These are phyloP conservation scores for Diacarnus erythraeanus DNA, from an alignment of 37 sponge, comb jelly and placozoan species.

Conservation along the genomic window DNA sequence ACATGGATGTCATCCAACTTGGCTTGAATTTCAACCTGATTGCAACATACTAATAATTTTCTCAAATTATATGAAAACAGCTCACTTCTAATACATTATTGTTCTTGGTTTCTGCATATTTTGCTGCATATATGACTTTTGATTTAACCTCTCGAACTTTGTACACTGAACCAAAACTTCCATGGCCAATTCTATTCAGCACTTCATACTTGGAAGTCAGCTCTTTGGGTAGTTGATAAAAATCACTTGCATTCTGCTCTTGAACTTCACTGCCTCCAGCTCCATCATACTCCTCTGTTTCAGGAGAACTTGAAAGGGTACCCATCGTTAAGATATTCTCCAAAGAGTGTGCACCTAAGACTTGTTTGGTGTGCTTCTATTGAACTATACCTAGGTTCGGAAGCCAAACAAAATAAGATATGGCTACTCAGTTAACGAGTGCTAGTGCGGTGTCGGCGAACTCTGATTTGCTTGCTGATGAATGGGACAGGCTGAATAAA, in stretches of 20 bases:
- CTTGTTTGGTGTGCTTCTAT: neutral
- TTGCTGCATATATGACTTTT: conserved; percentile 66
- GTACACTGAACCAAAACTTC: conserved; percentile 82
- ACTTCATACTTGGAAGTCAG: conserved; percentile 55
- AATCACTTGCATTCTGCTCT: neutral
- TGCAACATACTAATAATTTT: neutral
- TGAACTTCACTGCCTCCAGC: neutral
- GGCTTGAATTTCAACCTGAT: conserved; percentile 59
- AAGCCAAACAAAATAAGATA: too few species aligned
- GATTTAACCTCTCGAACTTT: conserved; percentile 66
- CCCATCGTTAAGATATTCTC: conserved; percentile 5
- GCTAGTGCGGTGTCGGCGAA: neutral
- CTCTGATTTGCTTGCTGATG: conserved; percentile 29
- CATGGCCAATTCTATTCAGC: conserved; percentile 55
- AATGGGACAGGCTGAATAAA: conserved; percentile 45
- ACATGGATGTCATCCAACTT: conserved; percentile 68
- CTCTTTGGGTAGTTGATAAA: conserved; percentile 20
- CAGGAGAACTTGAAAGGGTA: neutral
- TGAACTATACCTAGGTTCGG: too few species aligned
- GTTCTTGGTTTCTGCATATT: conserved; percentile 36
- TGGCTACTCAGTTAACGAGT: neutral
- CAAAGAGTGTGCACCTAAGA: conserved; percentile 2
- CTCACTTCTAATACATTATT: conserved; percentile 58
- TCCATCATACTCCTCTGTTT: too few species aligned
- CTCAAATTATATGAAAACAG: neutral